Percentiles rank a stretch among this genome's conserved stretches.
These are phyloP conservation scores for Pseudomyrmex gracilis DNA, from an alignment of 1,140 invertebrate species.

Conservation along the genomic window DNA sequence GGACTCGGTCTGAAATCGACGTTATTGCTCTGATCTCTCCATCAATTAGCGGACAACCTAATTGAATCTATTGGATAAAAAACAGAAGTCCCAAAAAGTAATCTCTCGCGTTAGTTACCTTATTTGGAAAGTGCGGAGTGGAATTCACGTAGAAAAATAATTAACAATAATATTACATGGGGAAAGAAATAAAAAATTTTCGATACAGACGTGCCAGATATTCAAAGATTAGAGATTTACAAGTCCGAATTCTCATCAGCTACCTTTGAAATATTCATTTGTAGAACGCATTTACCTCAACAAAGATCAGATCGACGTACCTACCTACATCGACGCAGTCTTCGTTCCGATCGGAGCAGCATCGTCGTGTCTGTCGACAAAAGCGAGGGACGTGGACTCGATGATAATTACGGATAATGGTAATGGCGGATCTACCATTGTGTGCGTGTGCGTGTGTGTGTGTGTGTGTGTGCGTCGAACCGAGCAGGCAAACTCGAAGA, in stretches of 20 bases:
- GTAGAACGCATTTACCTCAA: neutral
- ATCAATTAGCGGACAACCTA: neutral
- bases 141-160: no score
- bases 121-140: no score
- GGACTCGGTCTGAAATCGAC: neutral
- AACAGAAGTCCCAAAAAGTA: neutral
- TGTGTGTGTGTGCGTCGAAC: neutral
- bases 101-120: no score
- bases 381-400: conserved; percentile 29
- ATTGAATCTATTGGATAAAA: neutral
- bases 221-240: no score
- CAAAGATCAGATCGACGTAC: neutral
- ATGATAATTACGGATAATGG: conserved; percentile 59
- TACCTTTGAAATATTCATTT: neutral
- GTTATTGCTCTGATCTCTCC: neutral
- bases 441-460: no score
- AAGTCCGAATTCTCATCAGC: neutral
- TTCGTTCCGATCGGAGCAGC: conserved; percentile 1
- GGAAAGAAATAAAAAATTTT: no score
- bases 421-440: conserved; percentile 26
- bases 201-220: no score
- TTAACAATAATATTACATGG: no score
- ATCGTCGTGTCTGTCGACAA: conserved; percentile 36
- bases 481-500: conserved; percentile 25
- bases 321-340: neutral